Conservation (phyloP, 2,888 invertebrate species). For the Tetragonula carbonaria region DNA sequence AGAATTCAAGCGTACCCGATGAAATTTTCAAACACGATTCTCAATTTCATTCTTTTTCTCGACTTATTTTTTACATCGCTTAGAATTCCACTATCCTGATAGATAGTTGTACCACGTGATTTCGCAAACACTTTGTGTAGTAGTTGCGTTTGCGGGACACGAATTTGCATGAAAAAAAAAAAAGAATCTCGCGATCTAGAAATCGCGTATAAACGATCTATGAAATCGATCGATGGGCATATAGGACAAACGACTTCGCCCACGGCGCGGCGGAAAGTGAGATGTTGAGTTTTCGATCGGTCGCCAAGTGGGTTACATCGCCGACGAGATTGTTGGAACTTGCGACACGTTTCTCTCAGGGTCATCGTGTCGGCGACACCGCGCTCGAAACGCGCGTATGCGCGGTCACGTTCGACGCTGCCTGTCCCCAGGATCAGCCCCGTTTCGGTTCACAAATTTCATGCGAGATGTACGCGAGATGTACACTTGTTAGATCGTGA, state of each 20-base stretch:
- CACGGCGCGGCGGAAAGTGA: constrained; percentile 55
- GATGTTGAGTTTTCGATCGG: constrained; percentile 37
- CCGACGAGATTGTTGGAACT: constrained; percentile 46
- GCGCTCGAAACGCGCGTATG: constrained; percentile 29
- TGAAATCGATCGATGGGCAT: not conserved
- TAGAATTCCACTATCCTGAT: too few relatives aligned
- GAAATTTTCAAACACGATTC: too few relatives aligned
- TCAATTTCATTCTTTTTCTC: too few relatives aligned
- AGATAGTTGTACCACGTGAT: too few relatives aligned
- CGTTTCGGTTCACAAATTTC: not conserved
- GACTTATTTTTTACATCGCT: too few relatives aligned
- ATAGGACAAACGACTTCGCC: constrained; percentile 36
- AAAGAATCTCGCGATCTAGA: too few relatives aligned
- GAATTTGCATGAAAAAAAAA: too few relatives aligned
- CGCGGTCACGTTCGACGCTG: constrained; percentile 43
- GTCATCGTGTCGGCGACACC: constrained; percentile 48
- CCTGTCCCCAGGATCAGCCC: constrained; percentile 1
- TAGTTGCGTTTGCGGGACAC: too few relatives aligned
- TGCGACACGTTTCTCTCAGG: constrained; percentile 52
- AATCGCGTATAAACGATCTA: too few relatives aligned
- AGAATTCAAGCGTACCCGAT: too few relatives aligned
- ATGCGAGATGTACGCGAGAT: too few relatives aligned
- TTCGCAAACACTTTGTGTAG: too few relatives aligned
- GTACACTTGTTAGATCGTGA: constrained; percentile 8
- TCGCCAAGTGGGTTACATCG: constrained; percentile 50